Evolutionary conservation across 2,888 invertebrate species (phyloP), one percentile per base, ranked within the genome.

Genomic region (Petrophora chlorosata): DNA sequence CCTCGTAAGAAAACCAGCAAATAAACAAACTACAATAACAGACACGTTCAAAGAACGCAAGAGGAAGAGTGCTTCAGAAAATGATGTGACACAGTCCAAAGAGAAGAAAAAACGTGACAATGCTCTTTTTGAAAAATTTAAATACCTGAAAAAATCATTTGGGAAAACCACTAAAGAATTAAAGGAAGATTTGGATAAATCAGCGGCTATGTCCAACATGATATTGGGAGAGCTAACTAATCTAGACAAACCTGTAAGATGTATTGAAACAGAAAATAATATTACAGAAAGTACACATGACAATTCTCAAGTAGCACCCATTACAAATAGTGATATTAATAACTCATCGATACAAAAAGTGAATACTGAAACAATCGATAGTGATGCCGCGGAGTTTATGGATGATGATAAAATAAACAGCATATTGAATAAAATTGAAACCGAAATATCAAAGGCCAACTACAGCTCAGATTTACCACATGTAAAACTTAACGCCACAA

Each of bases 61-160:
- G 65, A 76, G 85, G 56, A 88, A 77, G 46, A 68, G 47, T 13
- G 61, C 56, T 38, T 51, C 53, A 30, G 51, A 65, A 8, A 47
- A 48, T 29, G 70, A 71, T 35, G 63, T 72, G 35, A 50, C 66
- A 22, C 73, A 76, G 17, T 72, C 69, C 0, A 83, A 77, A 53
- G 85, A 87, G 67, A 89, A 89, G 53, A 85, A 73, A 46, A 88
- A 81, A 70, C 70, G 83, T 5, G 78, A 82, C 5, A 74, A 54
- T 53, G 62, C 66, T 54, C 22, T 85, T 8, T 61, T 86, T 32
- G 68, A 83, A 38, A 79, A 81, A 47, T 70, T 85, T 32, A 78
- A 75, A 43, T 49, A 53, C 5, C 63, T 87, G 0, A 85, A 79
- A 57, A 70, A 84, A 13, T 76, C 81, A 0, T 79, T 85, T 55